phyloP scores from a whole-genome alignment of 2,888 invertebrate species.

The Andrena haemorrhoa region DNA sequence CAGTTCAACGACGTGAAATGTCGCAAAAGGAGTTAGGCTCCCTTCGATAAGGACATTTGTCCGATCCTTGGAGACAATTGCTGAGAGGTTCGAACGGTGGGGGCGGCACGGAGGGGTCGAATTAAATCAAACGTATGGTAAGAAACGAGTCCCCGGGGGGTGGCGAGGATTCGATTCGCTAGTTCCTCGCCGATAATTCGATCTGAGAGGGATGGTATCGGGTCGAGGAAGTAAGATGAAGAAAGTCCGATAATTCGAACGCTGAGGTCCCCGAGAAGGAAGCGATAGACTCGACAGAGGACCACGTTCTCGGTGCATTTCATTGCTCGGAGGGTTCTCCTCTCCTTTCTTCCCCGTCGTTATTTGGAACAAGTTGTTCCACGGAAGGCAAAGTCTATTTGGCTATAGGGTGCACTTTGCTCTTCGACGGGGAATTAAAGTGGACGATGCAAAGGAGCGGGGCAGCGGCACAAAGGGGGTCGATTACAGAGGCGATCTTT shows the following conservation, averaged over 20 bases:
- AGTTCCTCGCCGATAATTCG: slow-evolving; percentile 62
- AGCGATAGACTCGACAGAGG: slow-evolving; percentile 6
- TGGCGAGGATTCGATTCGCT: slow-evolving; percentile 20
- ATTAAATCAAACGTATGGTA: slow-evolving; percentile 71
- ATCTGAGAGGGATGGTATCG: slow-evolving; percentile 29
- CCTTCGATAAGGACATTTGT: slow-evolving; percentile 39
- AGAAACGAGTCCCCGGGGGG: slow-evolving; percentile 38
- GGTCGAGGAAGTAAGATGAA: slow-evolving; percentile 20
- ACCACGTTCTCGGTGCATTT: slow-evolving; percentile 38
- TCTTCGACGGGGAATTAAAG: slow-evolving; percentile 40
- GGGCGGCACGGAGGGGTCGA: slow-evolving; percentile 49
- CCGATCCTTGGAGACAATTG: slow-evolving; percentile 73
- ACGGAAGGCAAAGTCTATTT: slow-evolving; percentile 40
- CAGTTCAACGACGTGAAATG: neutral
- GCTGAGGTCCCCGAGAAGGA: slow-evolving; percentile 3
- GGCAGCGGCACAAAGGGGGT: slow-evolving; percentile 33
- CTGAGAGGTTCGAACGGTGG: slow-evolving; percentile 23
- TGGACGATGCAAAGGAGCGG: slow-evolving; percentile 18
- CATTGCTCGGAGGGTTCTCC: neutral
- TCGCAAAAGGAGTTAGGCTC: neutral
- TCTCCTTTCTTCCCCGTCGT: neutral
- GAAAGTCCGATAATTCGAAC: slow-evolving; percentile 47
- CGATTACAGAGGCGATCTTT: slow-evolving; percentile 35
- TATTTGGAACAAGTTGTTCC: slow-evolving; percentile 26
- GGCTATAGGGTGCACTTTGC: slow-evolving; percentile 26